phyloP scores from a whole-genome alignment of 2,797 vertebrate species.

The Acanthopagrus latus region DNA sequence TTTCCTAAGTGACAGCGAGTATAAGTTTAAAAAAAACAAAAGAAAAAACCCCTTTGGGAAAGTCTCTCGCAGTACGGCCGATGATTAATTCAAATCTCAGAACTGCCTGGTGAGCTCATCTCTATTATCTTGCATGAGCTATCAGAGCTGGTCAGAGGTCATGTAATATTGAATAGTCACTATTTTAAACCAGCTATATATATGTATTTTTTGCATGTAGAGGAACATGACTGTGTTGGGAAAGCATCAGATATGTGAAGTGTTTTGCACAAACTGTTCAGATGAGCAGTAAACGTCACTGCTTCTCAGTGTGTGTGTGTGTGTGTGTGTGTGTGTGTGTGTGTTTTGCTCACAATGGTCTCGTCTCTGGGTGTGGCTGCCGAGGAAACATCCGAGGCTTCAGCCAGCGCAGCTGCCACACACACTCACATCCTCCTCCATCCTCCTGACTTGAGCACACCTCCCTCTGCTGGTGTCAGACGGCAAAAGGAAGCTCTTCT shows the following conservation, averaged over 20 bases:
- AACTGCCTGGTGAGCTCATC: neutral
- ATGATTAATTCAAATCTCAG: conserved; percentile 32
- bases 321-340: neutral
- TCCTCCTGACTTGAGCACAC: conserved; percentile 74
- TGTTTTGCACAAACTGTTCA: neutral
- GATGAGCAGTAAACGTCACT: neutral
- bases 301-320: neutral
- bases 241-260: conserved; percentile 4
- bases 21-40: too few species aligned
- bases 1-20: conserved; percentile 48
- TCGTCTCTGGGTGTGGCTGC: conserved; percentile 71
- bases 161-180: conserved; percentile 16
- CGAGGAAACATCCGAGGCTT: conserved; percentile 38
- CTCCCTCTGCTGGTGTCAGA: conserved; percentile 80
- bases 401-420: conserved; percentile 43
- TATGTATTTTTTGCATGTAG: neutral
- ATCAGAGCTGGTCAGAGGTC: neutral
- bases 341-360: conserved; percentile 19
- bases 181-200: conserved; percentile 2
- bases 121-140: conserved; percentile 7
- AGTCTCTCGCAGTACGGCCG: neutral
- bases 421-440: conserved; percentile 37
- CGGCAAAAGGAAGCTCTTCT: conserved; percentile 57
- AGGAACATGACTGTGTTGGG: neutral
- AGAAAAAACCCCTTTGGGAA: conserved; percentile 6